These are phyloP conservation scores for Gracilinanus agilis DNA, from an alignment of 2,113 vertebrate species.

Conservation along the genomic window DNA sequence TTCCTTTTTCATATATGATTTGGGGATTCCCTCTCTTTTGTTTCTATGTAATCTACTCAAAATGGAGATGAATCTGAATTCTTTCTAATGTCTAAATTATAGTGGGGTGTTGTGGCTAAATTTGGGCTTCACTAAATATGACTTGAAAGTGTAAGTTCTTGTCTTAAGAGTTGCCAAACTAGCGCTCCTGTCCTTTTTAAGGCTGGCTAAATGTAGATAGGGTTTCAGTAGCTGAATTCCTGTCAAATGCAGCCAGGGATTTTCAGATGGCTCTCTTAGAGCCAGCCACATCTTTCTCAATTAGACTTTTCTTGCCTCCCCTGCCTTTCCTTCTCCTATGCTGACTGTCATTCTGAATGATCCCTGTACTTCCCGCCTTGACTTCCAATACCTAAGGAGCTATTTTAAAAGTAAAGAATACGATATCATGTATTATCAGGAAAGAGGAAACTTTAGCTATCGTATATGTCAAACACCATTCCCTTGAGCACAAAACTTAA, in stretches of 20 bases:
- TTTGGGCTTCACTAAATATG: neutral
- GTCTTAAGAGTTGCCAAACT: neutral
- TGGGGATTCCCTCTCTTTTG: constrained; percentile 5
- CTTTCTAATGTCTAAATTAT: constrained; percentile 11
- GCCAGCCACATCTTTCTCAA: neutral
- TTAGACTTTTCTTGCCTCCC: neutral
- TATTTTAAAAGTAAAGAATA: neutral
- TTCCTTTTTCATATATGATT: constrained; percentile 32
- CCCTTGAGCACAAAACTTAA: constrained; percentile 1
- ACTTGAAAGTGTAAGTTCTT: neutral
- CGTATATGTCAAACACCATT: neutral
- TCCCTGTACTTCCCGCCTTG: neutral
- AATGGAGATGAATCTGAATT: neutral
- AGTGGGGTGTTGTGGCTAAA: neutral
- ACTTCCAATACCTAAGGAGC: neutral
- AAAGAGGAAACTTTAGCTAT: constrained; percentile 18
- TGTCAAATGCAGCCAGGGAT: neutral
- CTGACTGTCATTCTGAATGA: neutral
- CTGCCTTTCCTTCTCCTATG: neutral
- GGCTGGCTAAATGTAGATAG: too few relatives aligned
- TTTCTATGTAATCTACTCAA: neutral
- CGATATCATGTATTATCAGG: neutral
- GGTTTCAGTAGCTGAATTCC: too few relatives aligned
- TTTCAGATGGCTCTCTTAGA: neutral
- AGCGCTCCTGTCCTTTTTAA: neutral